Evolutionary conservation across 2,113 vertebrate species (phyloP), one percentile per base, ranked within the genome.

Genomic region (Python bivittatus): DNA sequence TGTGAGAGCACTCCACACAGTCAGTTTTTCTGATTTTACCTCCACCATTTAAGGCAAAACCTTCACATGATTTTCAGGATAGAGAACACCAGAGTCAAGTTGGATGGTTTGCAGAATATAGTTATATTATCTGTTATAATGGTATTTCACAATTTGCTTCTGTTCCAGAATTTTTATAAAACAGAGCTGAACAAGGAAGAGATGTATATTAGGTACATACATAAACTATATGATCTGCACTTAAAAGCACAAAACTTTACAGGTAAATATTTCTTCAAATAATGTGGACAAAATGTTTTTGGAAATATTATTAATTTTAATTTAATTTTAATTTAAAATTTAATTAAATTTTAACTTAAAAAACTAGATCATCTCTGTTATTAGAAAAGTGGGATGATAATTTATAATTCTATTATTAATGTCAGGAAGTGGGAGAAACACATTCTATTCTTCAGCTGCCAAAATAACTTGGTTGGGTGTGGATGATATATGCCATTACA

Each of bases 151-250:
- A 68, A 60, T n/a, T 29, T 93, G 42, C 38, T 94, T 23, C 94
- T 91, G 95, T 96, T 94, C 53, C 98, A 99, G 99, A 99, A 99
- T 97, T 99, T 99, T 97, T 99, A 99, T 97, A 99, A 99, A 97
- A 99, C 99, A 0, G 99, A 99, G 94, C 94, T 99, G 96, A 99
- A 99, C 97, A 99, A 99, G 95, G 99, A 99, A 96, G 99, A 99
- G 96, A 99, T 99, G 99, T 99, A 99, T 97, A 99, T 99, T 97
- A 99, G 99, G 53, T 99, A 99, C 96, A 99, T 99, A 88, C 99
- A 99, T 97, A 99, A 99, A 93, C 98, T 99, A 48, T 99, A 99
- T 89, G 99, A 99, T 93, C 97, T 99, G 86, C 99, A 99, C 94
- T 95, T 99, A 96, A 99, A 99, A 98, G 99, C 99, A 33, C 99